Base-by-base conservation (phyloP, 2,888 invertebrate species). In the Ceramica pisi region DNA sequence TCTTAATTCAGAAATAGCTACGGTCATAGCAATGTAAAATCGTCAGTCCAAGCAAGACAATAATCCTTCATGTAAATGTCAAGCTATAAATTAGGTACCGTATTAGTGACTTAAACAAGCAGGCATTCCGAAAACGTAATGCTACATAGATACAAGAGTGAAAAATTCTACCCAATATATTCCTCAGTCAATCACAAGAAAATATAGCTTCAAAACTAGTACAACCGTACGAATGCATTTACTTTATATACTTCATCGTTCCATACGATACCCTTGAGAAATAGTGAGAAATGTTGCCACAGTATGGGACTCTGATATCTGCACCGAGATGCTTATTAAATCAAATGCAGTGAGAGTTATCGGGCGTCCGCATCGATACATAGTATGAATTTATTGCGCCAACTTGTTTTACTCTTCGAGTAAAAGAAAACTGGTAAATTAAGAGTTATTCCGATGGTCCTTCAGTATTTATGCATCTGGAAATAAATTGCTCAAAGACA, bases 181-280 rank as follows among this genome's bases (percentile, higher is more conserved):
- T 55, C 23, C 44, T 48, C 46, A 44, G 55, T 65, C 57, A 68
- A 62, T 67, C 67, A 60, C 48, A 31, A 65, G 31, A 71, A 77
- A 63, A 64, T 60, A 71, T 23, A 35, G 12, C 21, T 74, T 56
- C 56, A 74, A 70, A 80, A 71, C 69, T 67, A 35, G 57, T 60
- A 51, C 60, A 65, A 51, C 71, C 75, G 16, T 66, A 78, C 67
- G 59, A 65, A 77, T 77, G 71, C 67, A 71, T 74, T 79, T 72
- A 69, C 82, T 76, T 67, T 66, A 80, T 69, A 67, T 78, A 76
- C 72, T 75, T 66, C 72, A 80, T 78, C 72, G 69, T 76, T 82
- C 79, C 71, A 79, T 78, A 84, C 73, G 81, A 81, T 81, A 84
- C 86, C 66, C 84, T 81, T 68, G 85, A 84, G 85, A 84, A 85